Evolutionary conservation across 1,140 invertebrate species (phyloP), one percentile per base, ranked within the genome.

Genomic region (Ceratina japonica): DNA sequence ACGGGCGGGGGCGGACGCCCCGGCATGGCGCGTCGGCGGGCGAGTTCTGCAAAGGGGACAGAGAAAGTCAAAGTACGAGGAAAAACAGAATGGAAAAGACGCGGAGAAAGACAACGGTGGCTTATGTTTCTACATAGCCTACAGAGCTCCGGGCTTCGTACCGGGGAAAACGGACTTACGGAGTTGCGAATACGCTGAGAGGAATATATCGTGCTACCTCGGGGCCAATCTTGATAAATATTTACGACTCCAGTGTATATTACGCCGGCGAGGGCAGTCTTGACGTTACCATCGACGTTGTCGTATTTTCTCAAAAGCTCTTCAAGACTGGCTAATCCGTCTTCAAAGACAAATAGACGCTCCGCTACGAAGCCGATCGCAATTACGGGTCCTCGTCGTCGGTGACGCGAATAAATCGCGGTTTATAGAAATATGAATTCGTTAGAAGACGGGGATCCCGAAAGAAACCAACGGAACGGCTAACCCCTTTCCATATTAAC

Each of bases 211-310:
- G 63, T 66, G 27, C 72, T 80, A 75, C 80, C 78, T 61, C 51
- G 72, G 77, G 87, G 73, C 78, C 82, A 85, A 90, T 87, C 84
- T 90, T 90, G 86, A 90, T 90, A 90, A 90, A 89, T 90, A 90
- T 90, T 90, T 90, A 90, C 82, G 80, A 84, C 61, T 82, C 75
- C 62, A 51, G 78, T 75, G 83, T 79, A 85, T 88, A 82, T 82
- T 66, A 59, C 56, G 56, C 18, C 61, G n/a, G 44, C 31, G 61
- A 70, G 72, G 56, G 59, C 61, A 24, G 68, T 63, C 59, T 79
- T 72, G 27, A 73, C 51, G 65, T 83, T 81, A 74, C 70, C 64
- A 56, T 31, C 68, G 31, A 49, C 70, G 79, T 51, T 54, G 37
- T 44, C 37, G 37, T 44, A 75, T 44, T 20, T 58, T 70, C 70